Base-by-base conservation (phyloP, 2,113 vertebrate species). In the Melanocharis versteri region DNA sequence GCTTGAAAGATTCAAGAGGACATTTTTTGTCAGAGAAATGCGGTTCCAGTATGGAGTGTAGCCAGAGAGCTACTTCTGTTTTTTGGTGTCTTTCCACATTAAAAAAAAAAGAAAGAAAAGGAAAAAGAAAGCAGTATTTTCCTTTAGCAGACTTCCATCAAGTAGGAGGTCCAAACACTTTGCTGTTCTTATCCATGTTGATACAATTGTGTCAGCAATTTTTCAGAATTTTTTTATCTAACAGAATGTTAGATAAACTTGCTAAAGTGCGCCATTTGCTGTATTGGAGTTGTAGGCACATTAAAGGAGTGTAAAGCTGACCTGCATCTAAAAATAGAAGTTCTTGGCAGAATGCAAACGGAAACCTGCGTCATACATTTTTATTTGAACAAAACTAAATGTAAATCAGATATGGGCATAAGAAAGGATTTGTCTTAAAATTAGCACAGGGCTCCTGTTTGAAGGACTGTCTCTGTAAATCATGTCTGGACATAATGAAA, bases 291-390 rank as follows among this genome's bases (percentile, higher is more conserved):
- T 31, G 31, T 64, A 58, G 47, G 66, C 4, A 0, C 47, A 47
- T 30, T 35, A 28, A 82, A 47, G 42, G 50, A 81, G 44, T 60
- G 15, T 73, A 78, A 89, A 70, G 7, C 69, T 86, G 66, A 72
- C 50, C 30, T 97, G 37, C 50, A 39, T 60, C 77, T 95, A 90
- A 97, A 96, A 90, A 92, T 85, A 95, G 92, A 93, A 80, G 33
- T 65, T 89, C 66, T 72, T 91, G 84, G 76, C 66, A 94, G 75
- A 88, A 85, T 76, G 37, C 58, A 73, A 83, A 58, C 93, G 57
- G 82, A 75, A 91, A 95, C 70, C 42, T 93, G 47, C 28, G 42
- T 96, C 82, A 96, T 13, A 30, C n/a, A 9, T 88, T 90, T 94
- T 88, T 87, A 89, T 89, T 93, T 87, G 68, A 90, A 77, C 68